Conservation (phyloP, 2,113 vertebrate species). For the Labrus mixtus region DNA sequence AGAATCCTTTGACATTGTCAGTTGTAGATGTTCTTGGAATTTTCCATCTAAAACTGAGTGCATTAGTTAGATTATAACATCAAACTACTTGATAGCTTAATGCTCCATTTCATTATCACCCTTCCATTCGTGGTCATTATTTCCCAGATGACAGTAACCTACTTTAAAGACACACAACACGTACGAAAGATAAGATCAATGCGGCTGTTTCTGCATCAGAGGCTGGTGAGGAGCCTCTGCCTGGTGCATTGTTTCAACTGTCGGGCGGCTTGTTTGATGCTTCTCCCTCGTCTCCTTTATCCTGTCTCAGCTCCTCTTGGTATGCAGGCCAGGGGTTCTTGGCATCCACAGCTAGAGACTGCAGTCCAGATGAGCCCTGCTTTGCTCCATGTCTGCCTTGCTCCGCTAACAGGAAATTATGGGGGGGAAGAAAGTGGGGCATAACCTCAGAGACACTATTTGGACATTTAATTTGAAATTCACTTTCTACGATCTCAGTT, state of each 20-base stretch:
- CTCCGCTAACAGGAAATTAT: slow-evolving; percentile 75
- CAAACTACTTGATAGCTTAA: background rate
- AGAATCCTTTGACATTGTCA: too few relatives aligned
- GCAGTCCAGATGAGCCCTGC: slow-evolving; percentile 68
- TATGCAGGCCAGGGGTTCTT: slow-evolving; percentile 69
- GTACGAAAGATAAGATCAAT: background rate
- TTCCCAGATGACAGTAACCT: background rate
- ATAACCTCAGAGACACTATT: slow-evolving; percentile 38
- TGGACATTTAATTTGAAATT: slow-evolving; percentile 22
- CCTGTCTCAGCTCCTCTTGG: slow-evolving; percentile 62
- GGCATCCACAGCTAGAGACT: slow-evolving; percentile 60
- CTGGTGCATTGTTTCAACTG: slow-evolving; percentile 25
- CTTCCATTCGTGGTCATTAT: background rate
- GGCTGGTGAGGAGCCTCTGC: slow-evolving; percentile 8
- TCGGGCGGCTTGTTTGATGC: slow-evolving; percentile 50
- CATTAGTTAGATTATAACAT: background rate
- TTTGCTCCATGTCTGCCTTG: slow-evolving; percentile 42
- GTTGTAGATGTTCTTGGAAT: too few relatives aligned
- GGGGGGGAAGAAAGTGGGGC: slow-evolving; percentile 13
- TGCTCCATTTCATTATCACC: too few relatives aligned
- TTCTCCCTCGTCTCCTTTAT: slow-evolving; percentile 54
- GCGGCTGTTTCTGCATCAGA: slow-evolving; percentile 25
- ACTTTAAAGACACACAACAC: background rate
- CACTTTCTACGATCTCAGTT: slow-evolving; percentile 6
- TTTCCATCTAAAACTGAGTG: too few relatives aligned